Evolutionary conservation across 2,888 invertebrate genomes (phyloP).

Genomic region (Griposia aprilina): DNA sequence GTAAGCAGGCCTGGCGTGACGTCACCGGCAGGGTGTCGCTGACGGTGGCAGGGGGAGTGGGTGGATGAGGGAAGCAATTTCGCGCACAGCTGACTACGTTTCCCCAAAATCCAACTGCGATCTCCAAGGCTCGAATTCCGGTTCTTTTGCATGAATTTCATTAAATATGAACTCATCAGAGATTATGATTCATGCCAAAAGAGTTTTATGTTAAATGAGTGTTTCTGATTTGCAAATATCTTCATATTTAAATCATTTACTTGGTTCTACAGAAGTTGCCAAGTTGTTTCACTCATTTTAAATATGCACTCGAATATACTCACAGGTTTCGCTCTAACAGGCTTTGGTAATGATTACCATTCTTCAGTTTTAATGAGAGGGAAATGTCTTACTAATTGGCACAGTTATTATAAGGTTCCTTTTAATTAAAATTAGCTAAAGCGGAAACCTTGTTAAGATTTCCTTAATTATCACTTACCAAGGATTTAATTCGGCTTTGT

Average conservation of each 20-base stretch:
- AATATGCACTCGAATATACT: not conserved
- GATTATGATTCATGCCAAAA: conserved; percentile 56
- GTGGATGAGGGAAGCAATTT: conserved; percentile 81
- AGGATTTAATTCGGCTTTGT: conserved; percentile 36
- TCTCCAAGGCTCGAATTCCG: conserved; percentile 54
- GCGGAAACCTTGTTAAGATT: conserved; percentile 40
- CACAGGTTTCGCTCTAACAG: conserved; percentile 26
- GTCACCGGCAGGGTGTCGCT: conserved; percentile 80
- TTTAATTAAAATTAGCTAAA: conserved; percentile 52
- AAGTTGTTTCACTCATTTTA: conserved; percentile 19
- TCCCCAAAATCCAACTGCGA: conserved; percentile 77
- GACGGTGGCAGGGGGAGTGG: conserved; percentile 71
- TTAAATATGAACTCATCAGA: conserved; percentile 64
- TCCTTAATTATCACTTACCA: conserved; percentile 41
- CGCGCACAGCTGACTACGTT: conserved; percentile 86
- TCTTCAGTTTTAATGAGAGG: conserved; percentile 45
- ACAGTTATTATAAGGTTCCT: conserved; percentile 33
- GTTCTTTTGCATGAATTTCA: conserved; percentile 68
- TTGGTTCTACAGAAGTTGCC: conserved; percentile 19
- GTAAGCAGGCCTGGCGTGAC: conserved; percentile 84
- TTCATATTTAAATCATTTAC: conserved; percentile 27
- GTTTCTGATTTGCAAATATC: conserved; percentile 31
- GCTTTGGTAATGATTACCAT: conserved; percentile 33
- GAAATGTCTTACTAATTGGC: conserved; percentile 44
- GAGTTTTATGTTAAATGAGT: conserved; percentile 56